Evolutionary conservation across 2,888 invertebrate genomes (phyloP).

Genomic region (Baronia brevicornis): DNA sequence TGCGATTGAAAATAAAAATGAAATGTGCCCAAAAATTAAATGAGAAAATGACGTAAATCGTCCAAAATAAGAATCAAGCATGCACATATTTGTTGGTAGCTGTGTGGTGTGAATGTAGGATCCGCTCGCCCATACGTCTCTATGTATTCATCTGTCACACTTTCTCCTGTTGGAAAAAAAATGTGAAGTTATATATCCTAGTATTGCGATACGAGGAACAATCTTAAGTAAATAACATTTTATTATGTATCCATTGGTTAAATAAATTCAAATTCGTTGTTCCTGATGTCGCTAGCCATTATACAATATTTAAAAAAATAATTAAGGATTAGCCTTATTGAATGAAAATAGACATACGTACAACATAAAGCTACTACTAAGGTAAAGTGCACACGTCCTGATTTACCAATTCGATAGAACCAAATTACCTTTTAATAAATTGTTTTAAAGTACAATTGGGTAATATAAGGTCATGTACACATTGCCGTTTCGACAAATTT

Average conservation of each 20-base stretch:
- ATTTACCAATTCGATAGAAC: constrained; percentile 3
- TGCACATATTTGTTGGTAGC: constrained; percentile 40
- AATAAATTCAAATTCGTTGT: constrained; percentile 21
- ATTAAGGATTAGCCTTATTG: constrained; percentile 40
- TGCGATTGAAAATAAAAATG: constrained; percentile 54
- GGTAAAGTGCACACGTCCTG: constrained; percentile 53
- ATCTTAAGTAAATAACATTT: no score
- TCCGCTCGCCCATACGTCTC: constrained; percentile 71
- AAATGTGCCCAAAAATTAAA: constrained; percentile 60
- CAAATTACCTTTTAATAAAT: no score
- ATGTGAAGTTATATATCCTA: constrained; percentile 41
- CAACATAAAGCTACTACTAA: constrained; percentile 73
- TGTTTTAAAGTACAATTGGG: no score
- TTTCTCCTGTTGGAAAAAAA: constrained; percentile 56
- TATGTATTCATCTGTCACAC: constrained; percentile 53
- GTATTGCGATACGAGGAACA: constrained; percentile 45
- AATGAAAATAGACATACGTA: constrained; percentile 56
- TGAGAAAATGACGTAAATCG: constrained; percentile 32
- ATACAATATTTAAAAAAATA: constrained; percentile 34
- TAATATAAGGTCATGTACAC: constrained; percentile 39
- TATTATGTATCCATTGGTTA: constrained; percentile 13
- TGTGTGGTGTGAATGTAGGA: constrained; percentile 46
- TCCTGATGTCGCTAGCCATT: constrained; percentile 38
- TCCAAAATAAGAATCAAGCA: constrained; percentile 45
- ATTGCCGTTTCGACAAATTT: constrained; percentile 65